Evolutionary conservation across 2,113 vertebrate genomes (phyloP), one percentile per base, ranked within the genome.

Genomic region (Xenopus borealis): DNA sequence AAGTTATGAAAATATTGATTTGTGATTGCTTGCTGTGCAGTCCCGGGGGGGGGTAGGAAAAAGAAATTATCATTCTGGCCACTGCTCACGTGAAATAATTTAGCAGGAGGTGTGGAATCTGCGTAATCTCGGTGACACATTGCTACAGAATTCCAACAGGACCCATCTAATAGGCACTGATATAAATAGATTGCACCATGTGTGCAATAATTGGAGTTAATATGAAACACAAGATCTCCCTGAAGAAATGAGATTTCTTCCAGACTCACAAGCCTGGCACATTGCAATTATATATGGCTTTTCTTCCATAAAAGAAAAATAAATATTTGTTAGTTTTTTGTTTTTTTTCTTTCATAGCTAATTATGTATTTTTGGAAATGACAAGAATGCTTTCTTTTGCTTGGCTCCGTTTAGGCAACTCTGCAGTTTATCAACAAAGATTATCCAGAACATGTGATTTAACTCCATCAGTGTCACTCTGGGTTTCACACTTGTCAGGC

Each of bases 41-140:
- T 69, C 72, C 45, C 62, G 46, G 30, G 67, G 47, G 58, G 61
- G 27, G 59, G 47, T 4, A 77, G 63, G 53, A 27, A 27, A 27
- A 3, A 45, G 74, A 64, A 77, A 77, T 69, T 44, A 64, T 69
- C 40, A 77, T 33, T 62, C 47, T 46, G 59, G 62, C 46, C 66
- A 62, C 57, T 77, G 63, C 66, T 61, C 74, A 69, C 67, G 57
- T 77, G 47, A 77, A 69, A 76, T 69, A 69, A 76, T 76, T 53
- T 66, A 76, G 73, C 73, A 69, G 74, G 74, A 64, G 67, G 74
- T 70, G 74, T 63, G 74, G 74, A 77, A 77, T 77, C 74, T 77
- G 74, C 50, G 46, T 64, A 77, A 77, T 77, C 59, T 77, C 72
- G 61, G 66, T 70, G 67, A 77, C 58, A 77, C 66, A 57, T 23